Evolutionary conservation across 1,140 invertebrate genomes (phyloP).

Genomic region (Hydropsyche tenuis): DNA sequence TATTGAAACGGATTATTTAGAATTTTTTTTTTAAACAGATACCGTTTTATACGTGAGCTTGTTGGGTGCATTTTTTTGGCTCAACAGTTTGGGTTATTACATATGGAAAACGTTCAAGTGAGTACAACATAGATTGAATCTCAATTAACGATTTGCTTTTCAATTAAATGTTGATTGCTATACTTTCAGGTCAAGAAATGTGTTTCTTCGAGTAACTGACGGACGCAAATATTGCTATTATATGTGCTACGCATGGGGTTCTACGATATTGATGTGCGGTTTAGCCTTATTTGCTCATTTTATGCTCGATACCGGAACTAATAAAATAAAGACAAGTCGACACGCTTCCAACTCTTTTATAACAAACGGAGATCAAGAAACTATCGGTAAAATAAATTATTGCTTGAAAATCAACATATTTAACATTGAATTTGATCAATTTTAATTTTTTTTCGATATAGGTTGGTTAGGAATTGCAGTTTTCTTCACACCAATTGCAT

Average conservation of each 20-base stretch:
- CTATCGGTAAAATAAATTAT: slow-evolving; percentile 61
- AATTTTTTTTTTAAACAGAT: slow-evolving; percentile 61
- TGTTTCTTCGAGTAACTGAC: slow-evolving; percentile 82
- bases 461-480: slow-evolving; percentile 81
- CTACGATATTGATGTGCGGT: slow-evolving; percentile 70
- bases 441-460: slow-evolving; percentile 55
- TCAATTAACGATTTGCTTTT: slow-evolving; percentile 8
- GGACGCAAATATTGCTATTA: slow-evolving; percentile 86
- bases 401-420: no score
- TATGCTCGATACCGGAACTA: slow-evolving; percentile 73
- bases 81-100: slow-evolving; percentile 83
- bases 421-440: no score
- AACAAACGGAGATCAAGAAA: slow-evolving; percentile 68
- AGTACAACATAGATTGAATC: slow-evolving; percentile 47
- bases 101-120: slow-evolving; percentile 85
- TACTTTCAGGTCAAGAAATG: slow-evolving; percentile 73
- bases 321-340: slow-evolving; percentile 54
- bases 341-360: slow-evolving; percentile 54
- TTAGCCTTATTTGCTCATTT: slow-evolving; percentile 82
- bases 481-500: slow-evolving; percentile 79
- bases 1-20: neutral
- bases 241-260: slow-evolving; percentile 79
- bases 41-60: slow-evolving; percentile 75
- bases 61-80: slow-evolving; percentile 82
- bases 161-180: neutral